A percentile compares a stretch with the other conserved stretches of the same genome.
phyloP scores from a whole-genome alignment of 2,797 vertebrate genomes.

The Muraenolepis orangiensis region DNA sequence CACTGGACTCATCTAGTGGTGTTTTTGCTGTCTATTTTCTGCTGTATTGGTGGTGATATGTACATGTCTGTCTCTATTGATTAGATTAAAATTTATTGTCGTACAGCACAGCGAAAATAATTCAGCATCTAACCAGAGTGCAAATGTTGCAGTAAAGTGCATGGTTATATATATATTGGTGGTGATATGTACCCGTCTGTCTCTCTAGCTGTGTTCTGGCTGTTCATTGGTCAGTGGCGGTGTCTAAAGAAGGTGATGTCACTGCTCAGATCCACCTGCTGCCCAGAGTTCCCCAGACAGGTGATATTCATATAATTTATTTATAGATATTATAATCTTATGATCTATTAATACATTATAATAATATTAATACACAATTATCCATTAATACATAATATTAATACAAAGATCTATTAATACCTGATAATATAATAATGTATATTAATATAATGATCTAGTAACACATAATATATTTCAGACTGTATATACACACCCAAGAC shows the following conservation, averaged over 20 bases:
- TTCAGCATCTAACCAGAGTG: too few relatives aligned
- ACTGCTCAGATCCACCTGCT: conserved; percentile 79
- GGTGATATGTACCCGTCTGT: neutral
- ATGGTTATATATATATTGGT: too few relatives aligned
- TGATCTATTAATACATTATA: too few relatives aligned
- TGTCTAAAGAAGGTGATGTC: conserved; percentile 74
- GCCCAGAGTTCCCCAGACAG: conserved; percentile 78
- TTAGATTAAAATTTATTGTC: too few relatives aligned
- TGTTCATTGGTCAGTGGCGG: conserved; percentile 79
- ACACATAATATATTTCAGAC: too few relatives aligned
- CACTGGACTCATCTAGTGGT: neutral
- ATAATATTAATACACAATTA: neutral
- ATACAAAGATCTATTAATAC: neutral
- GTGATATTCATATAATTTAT: conserved; percentile 72
- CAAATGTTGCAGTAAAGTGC: too few relatives aligned
- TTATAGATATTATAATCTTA: too few relatives aligned
- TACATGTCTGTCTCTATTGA: neutral
- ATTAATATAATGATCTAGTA: too few relatives aligned
- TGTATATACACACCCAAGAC: too few relatives aligned
- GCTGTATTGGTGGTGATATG: conserved; percentile 38
- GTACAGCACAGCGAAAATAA: too few relatives aligned
- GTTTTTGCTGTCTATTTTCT: neutral
- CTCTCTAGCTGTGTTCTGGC: conserved; percentile 41
- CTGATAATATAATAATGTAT: neutral
- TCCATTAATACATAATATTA: neutral